Percentiles rank a stretch among this genome's conserved stretches.
phyloP scores from a whole-genome alignment of 2,888 invertebrate species.

The Chironomus riparius region DNA sequence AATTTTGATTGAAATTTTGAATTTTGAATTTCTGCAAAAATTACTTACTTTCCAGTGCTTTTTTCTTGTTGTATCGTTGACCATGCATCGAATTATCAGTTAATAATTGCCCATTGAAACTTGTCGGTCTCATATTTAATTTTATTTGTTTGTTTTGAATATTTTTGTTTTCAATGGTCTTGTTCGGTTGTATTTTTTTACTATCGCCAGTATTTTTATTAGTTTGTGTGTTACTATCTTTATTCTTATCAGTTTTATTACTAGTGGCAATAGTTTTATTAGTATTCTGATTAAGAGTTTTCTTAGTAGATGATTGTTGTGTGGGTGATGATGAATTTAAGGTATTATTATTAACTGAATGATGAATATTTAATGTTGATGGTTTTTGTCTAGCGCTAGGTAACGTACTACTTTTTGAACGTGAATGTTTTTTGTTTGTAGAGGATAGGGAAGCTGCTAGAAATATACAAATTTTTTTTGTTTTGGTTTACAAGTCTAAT shows the following conservation, averaged over 20 bases:
- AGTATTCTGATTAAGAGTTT: conserved; percentile 8
- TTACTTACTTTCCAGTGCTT: conserved; percentile 28
- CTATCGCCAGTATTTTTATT: not conserved
- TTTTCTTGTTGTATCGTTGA: conserved; percentile 28
- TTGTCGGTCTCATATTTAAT: conserved; percentile 26
- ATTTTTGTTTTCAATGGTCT: conserved; percentile 27
- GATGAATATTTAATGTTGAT: conserved; percentile 29
- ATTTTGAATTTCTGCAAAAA: conserved; percentile 5
- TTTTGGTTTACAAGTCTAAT: conserved; percentile 4
- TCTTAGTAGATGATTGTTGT: conserved; percentile 17
- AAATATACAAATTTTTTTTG: conserved; percentile 41
- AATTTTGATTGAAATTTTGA: conserved; percentile 3
- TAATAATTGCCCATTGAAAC: conserved; percentile 27
- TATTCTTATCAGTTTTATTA: not conserved
- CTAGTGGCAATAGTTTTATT: not conserved
- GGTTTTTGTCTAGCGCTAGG: conserved; percentile 42
- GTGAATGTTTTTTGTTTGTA: conserved; percentile 54
- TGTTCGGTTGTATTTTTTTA: conserved; percentile 22
- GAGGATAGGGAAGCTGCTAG: conserved; percentile 68
- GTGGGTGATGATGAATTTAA: conserved; percentile 27
- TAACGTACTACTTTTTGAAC: conserved; percentile 55
- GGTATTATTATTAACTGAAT: conserved; percentile 27
- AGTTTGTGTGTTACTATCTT: not conserved
- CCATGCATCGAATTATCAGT: conserved; percentile 26
- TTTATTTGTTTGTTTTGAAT: conserved; percentile 27